These are phyloP conservation scores for Neelides folsomi DNA, from an alignment of 2,888 invertebrate species.

Conservation along the genomic window DNA sequence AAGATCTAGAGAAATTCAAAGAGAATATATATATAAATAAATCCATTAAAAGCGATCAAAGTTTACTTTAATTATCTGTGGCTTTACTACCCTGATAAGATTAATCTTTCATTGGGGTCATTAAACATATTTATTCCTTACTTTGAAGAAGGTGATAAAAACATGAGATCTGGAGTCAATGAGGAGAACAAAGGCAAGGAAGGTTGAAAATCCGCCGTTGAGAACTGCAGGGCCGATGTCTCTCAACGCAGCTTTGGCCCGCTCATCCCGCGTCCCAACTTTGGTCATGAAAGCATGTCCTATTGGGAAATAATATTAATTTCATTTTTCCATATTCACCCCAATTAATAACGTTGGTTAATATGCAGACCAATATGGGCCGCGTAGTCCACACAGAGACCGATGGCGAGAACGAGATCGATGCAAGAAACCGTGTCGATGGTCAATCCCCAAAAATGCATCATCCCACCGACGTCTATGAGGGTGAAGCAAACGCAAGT, in stretches of 20 bases:
- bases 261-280: slow-evolving; percentile 39
- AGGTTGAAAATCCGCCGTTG: slow-evolving; percentile 44
- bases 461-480: slow-evolving; percentile 58
- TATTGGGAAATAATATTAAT: slow-evolving; percentile 8
- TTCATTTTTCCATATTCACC: no score
- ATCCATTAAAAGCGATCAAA: no score
- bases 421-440: slow-evolving; percentile 71
- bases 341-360: no score
- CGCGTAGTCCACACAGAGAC: slow-evolving; percentile 70
- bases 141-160: slow-evolving; percentile 45
- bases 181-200: slow-evolving; percentile 42
- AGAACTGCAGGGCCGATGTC: slow-evolving; percentile 43
- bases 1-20: slow-evolving; percentile 47
- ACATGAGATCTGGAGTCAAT: slow-evolving; percentile 42
- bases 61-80: no score
- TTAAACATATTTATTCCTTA: slow-evolving; percentile 23
- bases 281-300: slow-evolving; percentile 61
- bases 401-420: slow-evolving; percentile 63
- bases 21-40: not conserved
- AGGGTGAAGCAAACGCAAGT: slow-evolving; percentile 46
- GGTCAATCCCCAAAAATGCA: slow-evolving; percentile 68
- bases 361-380: slow-evolving; percentile 50
- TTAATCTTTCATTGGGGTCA: not conserved
- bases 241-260: slow-evolving; percentile 38
- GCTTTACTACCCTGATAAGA: not conserved